Percentiles rank a stretch among this genome's conserved stretches.
phyloP scores from a whole-genome alignment of 2,797 vertebrate species.

The Micropoecilia bifurca region DNA sequence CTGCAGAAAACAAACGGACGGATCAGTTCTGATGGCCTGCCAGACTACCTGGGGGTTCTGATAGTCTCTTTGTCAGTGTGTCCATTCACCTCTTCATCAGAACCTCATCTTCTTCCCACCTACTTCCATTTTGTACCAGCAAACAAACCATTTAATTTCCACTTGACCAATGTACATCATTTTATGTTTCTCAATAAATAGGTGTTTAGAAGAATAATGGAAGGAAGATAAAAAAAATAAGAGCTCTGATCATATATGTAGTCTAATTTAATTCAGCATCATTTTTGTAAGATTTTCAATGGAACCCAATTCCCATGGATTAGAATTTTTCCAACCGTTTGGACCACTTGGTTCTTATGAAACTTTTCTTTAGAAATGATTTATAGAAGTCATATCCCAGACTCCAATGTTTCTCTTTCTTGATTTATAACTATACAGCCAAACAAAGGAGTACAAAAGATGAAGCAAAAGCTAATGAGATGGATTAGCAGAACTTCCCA shows the following conservation, averaged over 20 bases:
- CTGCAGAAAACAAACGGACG: constrained; percentile 19
- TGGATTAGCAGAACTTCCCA: not conserved
- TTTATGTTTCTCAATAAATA: not conserved
- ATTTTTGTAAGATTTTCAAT: not conserved
- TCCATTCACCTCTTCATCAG: not conserved
- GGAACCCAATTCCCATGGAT: not conserved
- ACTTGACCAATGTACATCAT: not conserved
- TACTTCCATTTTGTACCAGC: not conserved
- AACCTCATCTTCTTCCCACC: not conserved
- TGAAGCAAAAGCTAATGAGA: not conserved
- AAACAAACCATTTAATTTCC: not conserved
- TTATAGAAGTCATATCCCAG: not conserved
- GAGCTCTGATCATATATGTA: not conserved
- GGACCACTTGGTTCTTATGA: not conserved
- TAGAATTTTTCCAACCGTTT: not conserved
- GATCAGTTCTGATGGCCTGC: constrained; percentile 17
- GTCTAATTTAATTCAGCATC: not conserved
- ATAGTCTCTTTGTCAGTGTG: not conserved
- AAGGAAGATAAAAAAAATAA: not conserved
- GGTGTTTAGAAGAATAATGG: not conserved
- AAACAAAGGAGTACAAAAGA: not conserved
- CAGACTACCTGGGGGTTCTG: constrained; percentile 19
- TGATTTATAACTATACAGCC: not conserved
- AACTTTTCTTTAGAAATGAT: not conserved
- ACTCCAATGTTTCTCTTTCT: not conserved